Percentiles rank a stretch among this genome's conserved stretches.
Conservation (phyloP, 2,797 vertebrate genomes). For the Syndactyla subalaris region DNA sequence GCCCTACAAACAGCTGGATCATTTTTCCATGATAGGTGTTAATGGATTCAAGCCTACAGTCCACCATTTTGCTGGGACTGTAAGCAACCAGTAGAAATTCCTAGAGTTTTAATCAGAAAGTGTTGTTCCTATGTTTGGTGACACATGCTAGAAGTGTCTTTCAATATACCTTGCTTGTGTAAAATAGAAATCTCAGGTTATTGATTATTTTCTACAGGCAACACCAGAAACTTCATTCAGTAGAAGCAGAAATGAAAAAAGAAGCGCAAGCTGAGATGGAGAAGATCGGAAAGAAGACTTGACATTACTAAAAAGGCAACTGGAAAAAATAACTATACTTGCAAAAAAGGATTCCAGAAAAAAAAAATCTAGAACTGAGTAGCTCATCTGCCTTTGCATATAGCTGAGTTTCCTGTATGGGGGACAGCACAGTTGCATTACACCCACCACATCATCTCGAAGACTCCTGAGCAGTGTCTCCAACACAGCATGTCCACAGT, state of each 20-base stretch:
- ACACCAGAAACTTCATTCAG: not conserved
- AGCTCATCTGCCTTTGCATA: not conserved
- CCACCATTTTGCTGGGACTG: not conserved
- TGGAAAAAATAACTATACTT: not conserved
- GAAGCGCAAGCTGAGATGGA: not conserved
- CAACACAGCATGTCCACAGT: fast-evolving
- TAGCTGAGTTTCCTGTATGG: not conserved
- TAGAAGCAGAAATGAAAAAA: not conserved
- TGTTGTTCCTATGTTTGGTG: conserved; percentile 26
- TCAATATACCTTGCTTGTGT: not conserved
- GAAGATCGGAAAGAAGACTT: not conserved
- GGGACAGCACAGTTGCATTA: not conserved
- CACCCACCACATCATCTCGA: not conserved
- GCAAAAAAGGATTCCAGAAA: not conserved
- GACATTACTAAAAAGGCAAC: not conserved
- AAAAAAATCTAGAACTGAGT: not conserved
- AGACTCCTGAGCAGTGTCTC: not conserved
- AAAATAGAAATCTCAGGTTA: not conserved
- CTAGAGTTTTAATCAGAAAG: conserved; percentile 35
- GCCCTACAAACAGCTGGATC: conserved; percentile 13
- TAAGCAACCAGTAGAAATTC: conserved; percentile 25
- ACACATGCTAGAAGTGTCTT: conserved; percentile 9
- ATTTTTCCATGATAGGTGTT: conserved; percentile 1
- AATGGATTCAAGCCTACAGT: not conserved
- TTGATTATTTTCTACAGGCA: not conserved